These are phyloP conservation scores for Ceryle rudis DNA, from an alignment of 2,797 vertebrate genomes.

Conservation along the genomic window DNA sequence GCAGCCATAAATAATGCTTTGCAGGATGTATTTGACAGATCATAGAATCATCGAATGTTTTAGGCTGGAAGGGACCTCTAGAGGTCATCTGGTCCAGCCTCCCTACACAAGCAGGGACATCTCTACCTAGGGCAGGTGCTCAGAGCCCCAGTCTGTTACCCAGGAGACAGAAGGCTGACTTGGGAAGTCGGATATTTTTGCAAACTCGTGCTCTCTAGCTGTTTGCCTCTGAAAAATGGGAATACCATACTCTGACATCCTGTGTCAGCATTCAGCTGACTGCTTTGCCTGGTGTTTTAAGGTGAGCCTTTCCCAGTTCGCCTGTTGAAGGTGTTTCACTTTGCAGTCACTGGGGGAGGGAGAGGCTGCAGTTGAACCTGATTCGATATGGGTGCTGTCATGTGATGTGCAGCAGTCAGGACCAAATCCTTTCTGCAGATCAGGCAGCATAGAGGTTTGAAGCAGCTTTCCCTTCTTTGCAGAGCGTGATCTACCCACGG, in stretches of 20 bases:
- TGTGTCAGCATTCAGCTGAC: background rate
- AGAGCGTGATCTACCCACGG: background rate
- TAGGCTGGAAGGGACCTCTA: too few relatives aligned
- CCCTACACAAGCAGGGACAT: too few relatives aligned
- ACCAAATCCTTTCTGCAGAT: background rate
- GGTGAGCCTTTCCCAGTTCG: background rate
- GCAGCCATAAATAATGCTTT: background rate
- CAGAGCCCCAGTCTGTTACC: background rate
- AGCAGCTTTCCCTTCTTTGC: background rate
- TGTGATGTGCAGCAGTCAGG: too few relatives aligned
- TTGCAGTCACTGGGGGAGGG: background rate
- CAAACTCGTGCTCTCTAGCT: background rate
- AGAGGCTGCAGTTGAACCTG: background rate
- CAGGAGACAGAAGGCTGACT: background rate
- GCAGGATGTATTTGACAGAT: background rate
- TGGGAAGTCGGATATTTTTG: background rate
- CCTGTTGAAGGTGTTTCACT: background rate
- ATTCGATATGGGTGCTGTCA: accelerated
- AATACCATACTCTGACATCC: background rate
- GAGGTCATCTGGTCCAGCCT: too few relatives aligned
- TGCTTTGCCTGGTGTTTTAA: background rate
- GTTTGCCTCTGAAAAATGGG: background rate
- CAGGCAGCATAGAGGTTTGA: background rate
- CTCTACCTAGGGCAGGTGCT: too few relatives aligned
- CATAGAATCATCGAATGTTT: too few relatives aligned